Base-by-base conservation (phyloP, 2,797 vertebrate genomes). In the Jordanella pulchra region DNA sequence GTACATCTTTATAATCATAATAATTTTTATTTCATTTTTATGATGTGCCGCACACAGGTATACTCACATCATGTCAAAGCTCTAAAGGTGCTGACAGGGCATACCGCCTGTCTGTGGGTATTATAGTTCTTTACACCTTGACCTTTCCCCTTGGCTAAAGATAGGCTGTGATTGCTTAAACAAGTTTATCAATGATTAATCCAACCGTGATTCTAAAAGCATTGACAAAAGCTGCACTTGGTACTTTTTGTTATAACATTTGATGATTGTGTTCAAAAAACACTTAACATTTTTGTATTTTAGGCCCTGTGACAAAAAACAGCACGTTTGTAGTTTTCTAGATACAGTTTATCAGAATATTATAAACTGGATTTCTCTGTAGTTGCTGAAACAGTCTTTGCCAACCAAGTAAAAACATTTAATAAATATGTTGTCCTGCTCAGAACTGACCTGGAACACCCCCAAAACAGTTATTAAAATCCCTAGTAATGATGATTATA, bases 181-280 rank as follows among this genome's bases (percentile, higher is more conserved):
- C 69, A 55, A 23, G 45, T 23, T 72, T 63, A 91, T 93, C 56
- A 95, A 94, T 95, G 84, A 94, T 95, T 94, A 91, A 94, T 92
- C 79, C 81, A 76, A 1, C 47, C 17, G 67, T 61, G 70, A 73
- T 77, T 89, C 84, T 56, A 72, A 78, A 89, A 75, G 77, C 73
- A 42, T 21, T 70, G 32, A 75, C 72, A 67, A 72, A 51, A 60
- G 9, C 28, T 44, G 9, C 17, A 53, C 45, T 65, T n/a, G 10
- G 2, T 72, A 28, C 21, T 65, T 54, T 42, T 17, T 18, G 35
- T 42, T 39, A 25, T 2, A 25, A 5, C 5, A 42, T 27, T 55
- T 12, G 7, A 25, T 42, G 21, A 44, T 32, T 55, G 35, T 27
- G 13, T 1, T 10, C 17, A 45, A 45, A 18, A 25, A 21, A 27